Base-by-base conservation (phyloP, 2,888 invertebrate species). In the Empis livida region DNA sequence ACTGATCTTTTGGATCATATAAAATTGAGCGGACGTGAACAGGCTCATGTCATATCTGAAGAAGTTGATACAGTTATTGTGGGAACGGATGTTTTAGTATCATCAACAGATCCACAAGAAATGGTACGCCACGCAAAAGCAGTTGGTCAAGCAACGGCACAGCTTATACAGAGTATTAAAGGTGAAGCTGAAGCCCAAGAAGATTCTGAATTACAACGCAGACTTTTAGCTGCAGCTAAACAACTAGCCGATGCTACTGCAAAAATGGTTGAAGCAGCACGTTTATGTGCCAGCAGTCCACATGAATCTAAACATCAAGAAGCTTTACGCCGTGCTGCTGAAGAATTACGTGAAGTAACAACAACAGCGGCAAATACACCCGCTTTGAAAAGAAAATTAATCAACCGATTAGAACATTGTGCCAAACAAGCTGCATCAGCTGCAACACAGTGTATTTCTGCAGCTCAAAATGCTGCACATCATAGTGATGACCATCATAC, bases 211-310 rank as follows among this genome's bases (percentile, higher is more conserved):
- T 76, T 85, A n/a, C 94, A 95, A 60, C 80, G 89, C 53, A 79
- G 89, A 48, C 71, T 99, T 45, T 68, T 99, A 42, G 92, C 92
- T 0, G 99, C 99, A 0, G 99, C 99, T 14, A 95, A 95, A 64
- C 78, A 88, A 48, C 65, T 90, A 41, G 97, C 97, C 0, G 96
- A 97, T 67, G 97, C 97, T 1, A 99, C 99, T 0, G 90, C 95
- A 0, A 79, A 87, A 55, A 87, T 99, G 84, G 96, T 97, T 20
- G 96, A 97, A 67, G 94, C 95, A 0, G 95, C 95, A 0, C 76
- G 96, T 49, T 84, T 89, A 45, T 95, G 95, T 65, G 92, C 94
- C 0, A 84, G 84, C 20, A 79, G 82, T 59, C 87, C 87, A 0
- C 80, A 91, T 68, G 91, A 93, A 58, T 77, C 83, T 1, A 77